phyloP scores from a whole-genome alignment of 2,113 vertebrate species.

The Hydrolagus affinis region DNA sequence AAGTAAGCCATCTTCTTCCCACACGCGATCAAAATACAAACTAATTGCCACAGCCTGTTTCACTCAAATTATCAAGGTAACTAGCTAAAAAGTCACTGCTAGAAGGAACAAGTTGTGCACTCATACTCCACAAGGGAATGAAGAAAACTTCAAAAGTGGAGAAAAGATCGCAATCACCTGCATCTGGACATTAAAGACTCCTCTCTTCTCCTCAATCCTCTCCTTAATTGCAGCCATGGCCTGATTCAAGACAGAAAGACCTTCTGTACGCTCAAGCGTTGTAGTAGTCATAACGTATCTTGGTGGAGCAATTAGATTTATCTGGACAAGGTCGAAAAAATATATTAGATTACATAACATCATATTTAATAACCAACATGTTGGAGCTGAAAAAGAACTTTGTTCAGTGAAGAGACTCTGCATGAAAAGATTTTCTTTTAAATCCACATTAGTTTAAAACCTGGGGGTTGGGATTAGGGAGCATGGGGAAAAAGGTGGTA shows the following conservation, averaged over 20 bases:
- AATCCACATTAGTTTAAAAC: not conserved
- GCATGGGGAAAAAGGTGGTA: no score
- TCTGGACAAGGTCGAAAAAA: slow-evolving; percentile 51
- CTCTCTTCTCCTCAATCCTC: slow-evolving; percentile 94
- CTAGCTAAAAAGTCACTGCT: no score
- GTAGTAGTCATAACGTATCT: slow-evolving; percentile 98
- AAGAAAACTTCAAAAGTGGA: not conserved
- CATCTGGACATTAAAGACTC: slow-evolving; percentile 96
- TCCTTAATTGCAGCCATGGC: slow-evolving; percentile 97
- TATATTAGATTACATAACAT: not conserved
- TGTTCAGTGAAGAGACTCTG: not conserved
- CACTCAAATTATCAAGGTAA: no score
- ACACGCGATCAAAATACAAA: no score
- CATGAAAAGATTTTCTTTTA: not conserved
- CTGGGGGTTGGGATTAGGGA: no score
- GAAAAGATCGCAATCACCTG: slow-evolving; percentile 59
- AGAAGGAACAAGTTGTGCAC: no score
- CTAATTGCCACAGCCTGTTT: no score
- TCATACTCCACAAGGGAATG: no score
- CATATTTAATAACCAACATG: not conserved
- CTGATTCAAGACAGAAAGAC: slow-evolving; percentile 90
- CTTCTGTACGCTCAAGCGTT: slow-evolving; percentile 92
- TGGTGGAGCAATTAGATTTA: slow-evolving; percentile 93
- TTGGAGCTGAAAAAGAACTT: not conserved
- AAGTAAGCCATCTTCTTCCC: no score